Evolutionary conservation across 2,888 invertebrate species (phyloP).

Genomic region (Thyatira batis): DNA sequence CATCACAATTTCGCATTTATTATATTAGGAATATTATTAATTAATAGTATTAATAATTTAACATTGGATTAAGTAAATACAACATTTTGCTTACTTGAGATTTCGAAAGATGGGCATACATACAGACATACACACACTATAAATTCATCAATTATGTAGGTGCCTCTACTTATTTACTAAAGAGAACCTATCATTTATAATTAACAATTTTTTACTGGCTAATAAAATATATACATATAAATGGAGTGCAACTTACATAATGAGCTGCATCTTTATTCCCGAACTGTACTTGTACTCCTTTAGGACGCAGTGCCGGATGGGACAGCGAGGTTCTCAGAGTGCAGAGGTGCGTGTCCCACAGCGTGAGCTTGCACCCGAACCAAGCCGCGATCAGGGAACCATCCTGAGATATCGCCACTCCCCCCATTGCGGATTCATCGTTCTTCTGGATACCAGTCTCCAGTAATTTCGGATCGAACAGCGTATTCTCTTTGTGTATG

Average conservation of each 20-base stretch:
- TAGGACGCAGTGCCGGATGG: conserved; percentile 70
- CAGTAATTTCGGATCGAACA: conserved; percentile 29
- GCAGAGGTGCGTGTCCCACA: conserved; percentile 74
- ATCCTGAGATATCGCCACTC: conserved; percentile 72
- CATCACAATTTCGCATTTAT: no score
- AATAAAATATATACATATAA: no score
- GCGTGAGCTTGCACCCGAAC: conserved; percentile 72
- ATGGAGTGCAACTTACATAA: conserved; percentile 59
- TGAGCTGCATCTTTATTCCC: conserved; percentile 73
- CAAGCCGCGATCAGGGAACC: conserved; percentile 78
- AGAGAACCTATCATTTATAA: no score
- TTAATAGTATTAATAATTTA: no score
- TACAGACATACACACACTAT: no score
- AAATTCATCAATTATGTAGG: no score
- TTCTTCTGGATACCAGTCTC: conserved; percentile 35
- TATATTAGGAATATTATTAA: no score
- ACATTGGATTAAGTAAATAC: no score
- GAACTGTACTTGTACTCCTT: conserved; percentile 68
- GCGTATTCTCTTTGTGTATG: conserved; percentile 56
- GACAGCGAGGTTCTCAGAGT: conserved; percentile 65
- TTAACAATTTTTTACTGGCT: neutral
- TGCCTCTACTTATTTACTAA: no score
- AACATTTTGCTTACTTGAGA: no score
- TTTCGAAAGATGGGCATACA: no score
- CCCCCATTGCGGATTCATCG: conserved; percentile 64